phyloP scores from a whole-genome alignment of 2,797 vertebrate genomes.

The Falco cherrug region DNA sequence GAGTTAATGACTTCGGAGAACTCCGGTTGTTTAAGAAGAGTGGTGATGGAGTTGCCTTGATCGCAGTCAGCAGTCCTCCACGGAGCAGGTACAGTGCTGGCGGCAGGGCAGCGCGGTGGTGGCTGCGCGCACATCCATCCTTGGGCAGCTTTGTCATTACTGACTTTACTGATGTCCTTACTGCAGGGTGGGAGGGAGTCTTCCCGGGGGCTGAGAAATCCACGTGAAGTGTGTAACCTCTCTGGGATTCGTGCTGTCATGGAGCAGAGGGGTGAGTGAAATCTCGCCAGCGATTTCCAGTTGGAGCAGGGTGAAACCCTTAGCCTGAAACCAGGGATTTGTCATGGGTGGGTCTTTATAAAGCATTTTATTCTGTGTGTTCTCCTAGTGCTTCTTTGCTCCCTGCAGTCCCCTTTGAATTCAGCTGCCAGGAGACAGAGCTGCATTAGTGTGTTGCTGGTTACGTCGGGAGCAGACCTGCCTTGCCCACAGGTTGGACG shows the following conservation, averaged over 20 bases:
- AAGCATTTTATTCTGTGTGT: neutral
- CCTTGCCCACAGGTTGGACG: neutral
- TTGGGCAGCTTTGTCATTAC: neutral
- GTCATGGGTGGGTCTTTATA: neutral
- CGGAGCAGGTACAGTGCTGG: neutral
- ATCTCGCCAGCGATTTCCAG: neutral
- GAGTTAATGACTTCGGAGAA: neutral
- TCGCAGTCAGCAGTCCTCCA: neutral
- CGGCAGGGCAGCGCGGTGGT: fast-evolving
- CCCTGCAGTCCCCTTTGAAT: neutral
- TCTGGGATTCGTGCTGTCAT: neutral
- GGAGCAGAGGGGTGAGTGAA: neutral
- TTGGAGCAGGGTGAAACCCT: neutral
- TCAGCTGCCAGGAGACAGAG: neutral
- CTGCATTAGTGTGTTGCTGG: neutral
- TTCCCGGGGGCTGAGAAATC: neutral
- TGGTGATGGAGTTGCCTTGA: neutral
- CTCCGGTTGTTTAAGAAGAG: neutral
- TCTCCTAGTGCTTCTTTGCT: neutral
- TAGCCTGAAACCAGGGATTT: neutral
- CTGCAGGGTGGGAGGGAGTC: neutral
- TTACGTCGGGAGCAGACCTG: neutral
- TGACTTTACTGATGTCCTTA: neutral
- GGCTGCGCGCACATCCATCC: neutral
- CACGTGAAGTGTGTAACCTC: neutral